Evolutionary conservation across 2,113 vertebrate species (phyloP).

Genomic region (Tupaia tana): DNA sequence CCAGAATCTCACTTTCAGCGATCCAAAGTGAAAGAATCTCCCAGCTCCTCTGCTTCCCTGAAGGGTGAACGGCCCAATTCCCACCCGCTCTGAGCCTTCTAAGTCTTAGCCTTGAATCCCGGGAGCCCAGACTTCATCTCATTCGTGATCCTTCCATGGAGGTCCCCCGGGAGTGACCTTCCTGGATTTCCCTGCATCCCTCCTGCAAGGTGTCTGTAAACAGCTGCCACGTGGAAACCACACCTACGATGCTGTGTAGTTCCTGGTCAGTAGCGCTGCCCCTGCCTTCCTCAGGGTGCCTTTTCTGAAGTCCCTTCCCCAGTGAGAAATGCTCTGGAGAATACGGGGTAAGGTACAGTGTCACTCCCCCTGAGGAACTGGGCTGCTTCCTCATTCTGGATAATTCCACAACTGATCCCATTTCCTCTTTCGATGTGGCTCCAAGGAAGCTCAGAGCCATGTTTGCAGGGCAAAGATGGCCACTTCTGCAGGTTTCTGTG

Average conservation of each 20-base stretch:
- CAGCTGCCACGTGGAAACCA: not conserved
- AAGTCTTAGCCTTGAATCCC: not conserved
- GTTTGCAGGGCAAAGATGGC: not conserved
- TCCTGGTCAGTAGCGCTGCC: accelerated
- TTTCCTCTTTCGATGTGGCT: not conserved
- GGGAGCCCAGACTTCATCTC: not conserved
- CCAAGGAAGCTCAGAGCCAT: not conserved
- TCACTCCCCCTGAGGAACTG: not conserved
- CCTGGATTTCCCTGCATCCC: not conserved
- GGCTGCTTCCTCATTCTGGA: not conserved
- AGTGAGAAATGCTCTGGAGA: not conserved
- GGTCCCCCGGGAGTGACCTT: not conserved
- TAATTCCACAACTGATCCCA: not conserved
- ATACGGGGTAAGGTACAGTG: not conserved
- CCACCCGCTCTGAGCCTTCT: not conserved
- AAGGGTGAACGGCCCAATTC: not conserved
- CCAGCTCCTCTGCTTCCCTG: not conserved
- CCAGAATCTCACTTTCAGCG: not conserved
- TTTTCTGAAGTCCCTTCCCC: not conserved
- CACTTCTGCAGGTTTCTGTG: not conserved
- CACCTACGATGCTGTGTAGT: accelerated
- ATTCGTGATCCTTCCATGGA: not conserved
- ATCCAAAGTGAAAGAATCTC: not conserved
- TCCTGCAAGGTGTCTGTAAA: not conserved
- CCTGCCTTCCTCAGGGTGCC: not conserved